Evolutionary conservation across 2,888 invertebrate genomes (phyloP).

Genomic region (Vandiemenella viatica): DNA sequence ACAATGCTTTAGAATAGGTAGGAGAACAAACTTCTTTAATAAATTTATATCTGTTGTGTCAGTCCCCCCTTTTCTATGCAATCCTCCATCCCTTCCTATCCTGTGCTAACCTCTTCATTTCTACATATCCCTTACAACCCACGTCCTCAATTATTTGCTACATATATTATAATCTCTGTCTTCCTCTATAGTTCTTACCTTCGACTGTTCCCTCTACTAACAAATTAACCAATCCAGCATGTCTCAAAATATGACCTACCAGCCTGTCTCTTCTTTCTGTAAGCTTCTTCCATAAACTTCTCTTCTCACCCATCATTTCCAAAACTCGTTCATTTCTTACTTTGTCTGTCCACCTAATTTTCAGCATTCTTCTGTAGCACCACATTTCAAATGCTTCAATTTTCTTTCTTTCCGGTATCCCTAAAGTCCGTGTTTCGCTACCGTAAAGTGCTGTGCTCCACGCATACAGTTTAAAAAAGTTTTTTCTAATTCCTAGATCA

Average conservation of each 20-base stretch:
- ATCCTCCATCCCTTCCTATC: neutral
- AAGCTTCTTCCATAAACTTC: neutral
- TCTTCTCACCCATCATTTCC: neutral
- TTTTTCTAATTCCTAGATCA: no score
- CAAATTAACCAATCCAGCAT: no score
- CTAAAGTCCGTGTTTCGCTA: no score
- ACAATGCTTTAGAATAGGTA: no score
- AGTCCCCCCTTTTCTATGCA: neutral
- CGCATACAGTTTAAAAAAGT: no score
- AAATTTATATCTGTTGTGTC: neutral
- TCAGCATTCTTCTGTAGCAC: neutral
- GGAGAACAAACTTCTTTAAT: no score
- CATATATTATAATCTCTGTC: neutral
- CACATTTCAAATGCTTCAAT: neutral
- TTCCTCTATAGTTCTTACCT: neutral
- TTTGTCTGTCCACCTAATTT: neutral
- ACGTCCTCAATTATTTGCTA: neutral
- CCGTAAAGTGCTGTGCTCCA: no score
- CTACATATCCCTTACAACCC: neutral
- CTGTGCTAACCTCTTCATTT: neutral
- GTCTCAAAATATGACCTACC: no score
- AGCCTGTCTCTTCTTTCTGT: neutral
- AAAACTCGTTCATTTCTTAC: neutral
- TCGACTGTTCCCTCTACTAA: neutral
- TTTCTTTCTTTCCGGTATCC: no score